Conservation (phyloP, 2,113 vertebrate species). For the Pogona vitticeps region DNA sequence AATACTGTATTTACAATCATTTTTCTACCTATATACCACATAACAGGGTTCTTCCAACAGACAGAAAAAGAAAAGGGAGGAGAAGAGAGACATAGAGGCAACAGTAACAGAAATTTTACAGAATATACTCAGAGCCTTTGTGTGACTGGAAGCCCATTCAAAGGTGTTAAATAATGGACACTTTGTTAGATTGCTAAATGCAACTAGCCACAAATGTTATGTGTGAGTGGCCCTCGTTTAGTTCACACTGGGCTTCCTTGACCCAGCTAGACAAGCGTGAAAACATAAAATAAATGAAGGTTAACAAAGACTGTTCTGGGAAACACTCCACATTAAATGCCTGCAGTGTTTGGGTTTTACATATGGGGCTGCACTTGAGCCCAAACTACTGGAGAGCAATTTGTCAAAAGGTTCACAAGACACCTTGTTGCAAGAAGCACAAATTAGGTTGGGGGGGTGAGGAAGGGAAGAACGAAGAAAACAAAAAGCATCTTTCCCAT, state of each 20-base stretch:
- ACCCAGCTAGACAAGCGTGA: slow-evolving; percentile 76
- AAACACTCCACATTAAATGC: slow-evolving; percentile 47
- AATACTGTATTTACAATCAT: slow-evolving; percentile 23
- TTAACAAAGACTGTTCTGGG: slow-evolving; percentile 81
- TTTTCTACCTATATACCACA: slow-evolving; percentile 10
- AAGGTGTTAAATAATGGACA: slow-evolving; percentile 66
- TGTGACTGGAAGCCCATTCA: slow-evolving; percentile 58
- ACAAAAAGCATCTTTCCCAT: slow-evolving; percentile 42
- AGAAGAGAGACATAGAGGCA: slow-evolving; percentile 15
- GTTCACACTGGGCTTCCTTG: slow-evolving; percentile 63
- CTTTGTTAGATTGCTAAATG: slow-evolving; percentile 66
- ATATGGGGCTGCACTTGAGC: slow-evolving; percentile 28
- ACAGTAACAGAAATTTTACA: slow-evolving; percentile 28
- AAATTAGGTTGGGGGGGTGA: background rate
- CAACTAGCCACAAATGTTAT: slow-evolving; percentile 56
- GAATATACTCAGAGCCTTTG: slow-evolving; percentile 66
- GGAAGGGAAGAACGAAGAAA: background rate
- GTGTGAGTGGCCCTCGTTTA: slow-evolving; percentile 58
- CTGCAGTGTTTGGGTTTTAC: background rate
- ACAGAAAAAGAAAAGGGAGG: background rate
- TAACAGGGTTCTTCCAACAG: slow-evolving; percentile 15
- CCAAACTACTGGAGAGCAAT: slow-evolving; percentile 17
- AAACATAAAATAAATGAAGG: slow-evolving; percentile 78
- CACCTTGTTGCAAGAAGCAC: slow-evolving; percentile 42
- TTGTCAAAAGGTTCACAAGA: slow-evolving; percentile 23